Evolutionary conservation across 2,888 invertebrate species (phyloP), one percentile per base, ranked within the genome.

Genomic region (Cosmorhoe ocellata): DNA sequence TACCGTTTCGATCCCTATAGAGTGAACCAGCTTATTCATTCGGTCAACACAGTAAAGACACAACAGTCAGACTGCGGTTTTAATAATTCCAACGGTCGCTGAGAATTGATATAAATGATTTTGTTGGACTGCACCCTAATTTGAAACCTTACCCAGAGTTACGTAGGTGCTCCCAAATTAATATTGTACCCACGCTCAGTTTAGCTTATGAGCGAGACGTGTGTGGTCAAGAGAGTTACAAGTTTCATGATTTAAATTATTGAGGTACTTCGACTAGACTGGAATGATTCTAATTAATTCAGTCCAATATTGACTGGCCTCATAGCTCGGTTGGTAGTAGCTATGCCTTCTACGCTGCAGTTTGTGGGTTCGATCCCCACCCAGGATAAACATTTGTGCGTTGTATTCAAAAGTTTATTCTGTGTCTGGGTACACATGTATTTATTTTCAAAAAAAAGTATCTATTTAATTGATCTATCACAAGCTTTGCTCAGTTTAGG

Each of bases 61-160:
- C 62, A 59, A 64, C 59, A 60, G 78, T 76, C 69, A 69, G 72
- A 62, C 67, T 79, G 85, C 66, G 84, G 84, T 81, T 85, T 83
- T 82, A 81, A 85, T 86, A 81, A 83, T 81, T 73, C 73, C 63
- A 61, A 69, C 69, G 71, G 78, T 74, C 77, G 65, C 62, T 50
- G 63, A 59, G 72, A 76, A 83, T 83, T 82, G 79, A 84, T 81
- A 81, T 79, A 79, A 77, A 79, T 72, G 75, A 76, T 76, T 72
- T 73, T 64, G 70, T 63, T 66, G 67, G 67, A 71, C 68, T 59
- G 61, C 56, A 66, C 66, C 67, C 71, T 69, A 69, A 72, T 74
- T 74, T 67, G 54, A 41, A 48, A 46, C 44, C 33, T 36, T 41
- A 41, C 48, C 28, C 33, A 40, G 45, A 49, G 56, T 54, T 66